A percentile compares a stretch with the other conserved stretches of the same genome.
Conservation (phyloP, 1,140 invertebrate genomes). For the Bombus ignitus region DNA sequence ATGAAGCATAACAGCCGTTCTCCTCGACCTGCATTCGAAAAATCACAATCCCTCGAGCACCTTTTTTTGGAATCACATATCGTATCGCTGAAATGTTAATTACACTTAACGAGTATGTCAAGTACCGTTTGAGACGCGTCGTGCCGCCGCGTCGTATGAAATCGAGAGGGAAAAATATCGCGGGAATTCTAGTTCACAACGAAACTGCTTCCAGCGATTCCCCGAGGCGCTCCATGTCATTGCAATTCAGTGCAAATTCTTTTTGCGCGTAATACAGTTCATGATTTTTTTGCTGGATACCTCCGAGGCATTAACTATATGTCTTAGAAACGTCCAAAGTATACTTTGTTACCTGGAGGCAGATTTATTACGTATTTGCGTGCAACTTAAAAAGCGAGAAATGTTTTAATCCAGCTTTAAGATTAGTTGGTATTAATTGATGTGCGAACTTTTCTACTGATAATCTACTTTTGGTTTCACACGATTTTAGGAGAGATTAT, state of each 20-base stretch:
- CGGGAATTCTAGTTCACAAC: conserved; percentile 17
- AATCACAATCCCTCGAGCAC: neutral
- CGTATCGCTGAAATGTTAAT: neutral
- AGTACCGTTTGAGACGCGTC: conserved; percentile 10
- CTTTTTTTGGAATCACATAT: neutral
- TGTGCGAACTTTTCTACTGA: no score
- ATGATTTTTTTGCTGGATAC: neutral
- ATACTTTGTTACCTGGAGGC: neutral
- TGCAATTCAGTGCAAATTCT: neutral
- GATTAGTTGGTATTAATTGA: neutral
- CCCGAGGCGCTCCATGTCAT: neutral
- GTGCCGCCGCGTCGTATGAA: no score
- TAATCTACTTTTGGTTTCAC: no score
- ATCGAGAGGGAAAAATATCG: conserved; percentile 7
- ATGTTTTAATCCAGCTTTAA: neutral
- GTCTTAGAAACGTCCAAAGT: neutral
- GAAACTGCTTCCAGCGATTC: conserved; percentile 5
- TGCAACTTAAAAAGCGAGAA: no score
- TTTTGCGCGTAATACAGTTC: neutral
- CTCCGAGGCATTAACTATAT: neutral
- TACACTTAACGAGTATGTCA: neutral
- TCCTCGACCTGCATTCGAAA: neutral
- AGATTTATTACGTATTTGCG: neutral
- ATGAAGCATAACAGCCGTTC: neutral
- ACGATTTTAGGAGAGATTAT: neutral